A percentile compares a stretch with the other conserved stretches of the same genome.
Evolutionary conservation across 2,888 invertebrate species (phyloP).

Genomic region (Cantharis nigra): DNA sequence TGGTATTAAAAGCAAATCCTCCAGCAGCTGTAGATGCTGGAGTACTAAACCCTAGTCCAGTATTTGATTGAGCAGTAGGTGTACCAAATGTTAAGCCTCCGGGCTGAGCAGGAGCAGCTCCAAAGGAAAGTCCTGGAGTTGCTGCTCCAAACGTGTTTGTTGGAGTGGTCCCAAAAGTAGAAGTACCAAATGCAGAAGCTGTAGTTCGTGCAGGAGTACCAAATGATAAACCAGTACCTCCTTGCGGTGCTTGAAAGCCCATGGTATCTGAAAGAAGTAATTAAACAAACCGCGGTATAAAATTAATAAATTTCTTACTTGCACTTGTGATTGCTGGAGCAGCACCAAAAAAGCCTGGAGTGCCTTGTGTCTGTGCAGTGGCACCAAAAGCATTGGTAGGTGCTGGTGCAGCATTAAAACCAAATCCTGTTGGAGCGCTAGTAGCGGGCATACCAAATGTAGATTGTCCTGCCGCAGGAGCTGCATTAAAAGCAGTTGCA

Average conservation of each 20-base stretch:
- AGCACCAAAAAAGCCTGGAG: not conserved
- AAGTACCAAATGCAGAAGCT: not conserved
- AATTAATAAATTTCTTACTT: not conserved
- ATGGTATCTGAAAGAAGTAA: not conserved
- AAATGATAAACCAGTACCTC: not conserved
- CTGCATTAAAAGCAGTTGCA: not conserved
- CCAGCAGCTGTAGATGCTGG: conserved; percentile 2
- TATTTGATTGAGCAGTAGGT: conserved; percentile 16
- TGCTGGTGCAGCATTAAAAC: not conserved
- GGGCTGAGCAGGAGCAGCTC: not conserved
- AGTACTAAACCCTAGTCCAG: conserved; percentile 40
- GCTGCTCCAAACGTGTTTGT: not conserved
- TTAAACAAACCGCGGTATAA: not conserved
- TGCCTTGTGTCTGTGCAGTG: not conserved
- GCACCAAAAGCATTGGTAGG: not conserved
- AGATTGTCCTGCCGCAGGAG: not conserved
- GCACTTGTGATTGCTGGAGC: not conserved
- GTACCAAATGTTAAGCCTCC: conserved; percentile 3
- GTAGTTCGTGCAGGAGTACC: not conserved
- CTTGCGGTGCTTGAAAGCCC: not conserved
- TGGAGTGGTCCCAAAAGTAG: not conserved
- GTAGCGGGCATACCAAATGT: conserved; percentile 3
- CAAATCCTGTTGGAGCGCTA: not conserved
- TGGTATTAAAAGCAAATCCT: conserved; percentile 15
- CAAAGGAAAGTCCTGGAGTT: not conserved